These are phyloP conservation scores for Agelas oroides DNA, from an alignment of 37 sponge, comb jelly and placozoan genomes.

Conservation along the genomic window DNA sequence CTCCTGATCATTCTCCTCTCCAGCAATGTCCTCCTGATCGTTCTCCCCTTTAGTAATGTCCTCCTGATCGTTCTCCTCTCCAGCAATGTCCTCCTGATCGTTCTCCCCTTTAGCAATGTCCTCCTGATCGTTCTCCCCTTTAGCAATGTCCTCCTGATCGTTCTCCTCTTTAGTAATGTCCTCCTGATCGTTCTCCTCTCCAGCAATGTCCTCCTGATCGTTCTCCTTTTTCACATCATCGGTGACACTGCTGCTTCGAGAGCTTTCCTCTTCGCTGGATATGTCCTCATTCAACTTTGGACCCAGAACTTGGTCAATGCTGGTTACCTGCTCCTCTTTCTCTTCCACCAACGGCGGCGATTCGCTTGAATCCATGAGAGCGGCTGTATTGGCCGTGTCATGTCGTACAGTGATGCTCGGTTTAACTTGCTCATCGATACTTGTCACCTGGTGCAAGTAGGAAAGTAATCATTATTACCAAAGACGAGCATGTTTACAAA, in stretches of 20 bases:
- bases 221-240: not conserved
- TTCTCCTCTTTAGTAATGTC: not conserved
- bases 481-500: not conserved
- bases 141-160: not conserved
- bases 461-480: not conserved
- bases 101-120: too few relatives aligned
- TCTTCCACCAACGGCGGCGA: not conserved
- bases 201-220: not conserved
- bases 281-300: not conserved
- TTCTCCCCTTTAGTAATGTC: too few relatives aligned
- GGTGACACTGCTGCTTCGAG: not conserved
- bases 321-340: constrained; percentile 22
- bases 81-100: not conserved
- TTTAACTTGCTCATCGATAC: not conserved
- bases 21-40: not conserved
- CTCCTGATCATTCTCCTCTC: not conserved
- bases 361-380: constrained; percentile 4
- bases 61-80: not conserved
- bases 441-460: not conserved
- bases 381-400: not conserved
- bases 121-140: not conserved
- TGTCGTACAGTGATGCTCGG: not conserved
- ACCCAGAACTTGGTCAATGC: constrained; percentile 29
- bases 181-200: not conserved
- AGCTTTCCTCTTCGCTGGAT: not conserved